Evolutionary conservation across 2,113 vertebrate genomes (phyloP).

Genomic region (Neomonachus schauinslandi): DNA sequence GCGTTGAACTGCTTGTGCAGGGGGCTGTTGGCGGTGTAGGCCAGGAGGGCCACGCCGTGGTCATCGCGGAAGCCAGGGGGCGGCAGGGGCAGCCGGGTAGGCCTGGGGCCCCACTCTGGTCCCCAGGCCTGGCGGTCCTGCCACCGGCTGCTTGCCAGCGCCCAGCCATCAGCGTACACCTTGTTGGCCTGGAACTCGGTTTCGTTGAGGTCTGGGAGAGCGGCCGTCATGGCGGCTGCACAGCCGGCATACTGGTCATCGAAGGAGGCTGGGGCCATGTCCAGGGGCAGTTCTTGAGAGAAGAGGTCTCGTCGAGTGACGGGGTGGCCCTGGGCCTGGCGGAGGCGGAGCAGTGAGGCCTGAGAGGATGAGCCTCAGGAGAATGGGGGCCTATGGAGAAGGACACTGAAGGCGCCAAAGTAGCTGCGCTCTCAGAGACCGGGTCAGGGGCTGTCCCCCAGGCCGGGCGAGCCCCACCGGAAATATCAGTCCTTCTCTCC

Average conservation of each 20-base stretch:
- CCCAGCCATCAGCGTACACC: conserved; percentile 73
- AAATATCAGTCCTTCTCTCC: neutral
- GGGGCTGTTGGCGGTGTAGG: conserved; percentile 83
- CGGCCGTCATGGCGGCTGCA: conserved; percentile 60
- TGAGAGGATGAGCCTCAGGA: neutral
- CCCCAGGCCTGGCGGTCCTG: conserved; percentile 19
- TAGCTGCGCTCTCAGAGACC: neutral
- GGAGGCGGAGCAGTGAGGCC: neutral
- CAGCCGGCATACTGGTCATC: conserved; percentile 86
- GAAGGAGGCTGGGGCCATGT: conserved; percentile 79
- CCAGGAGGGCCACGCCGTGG: conserved; percentile 80
- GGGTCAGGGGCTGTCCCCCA: neutral
- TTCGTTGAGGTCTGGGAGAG: conserved; percentile 78
- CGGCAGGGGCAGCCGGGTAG: accelerated
- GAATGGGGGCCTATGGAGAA: neutral
- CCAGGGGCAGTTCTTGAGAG: conserved; percentile 61
- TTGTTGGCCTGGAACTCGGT: conserved; percentile 77
- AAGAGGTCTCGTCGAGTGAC: neutral
- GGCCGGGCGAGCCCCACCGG: neutral
- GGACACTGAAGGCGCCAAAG: neutral
- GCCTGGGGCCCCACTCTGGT: neutral
- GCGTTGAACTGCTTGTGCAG: conserved; percentile 80
- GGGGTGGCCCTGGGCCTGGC: conserved; percentile 50
- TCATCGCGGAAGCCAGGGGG: conserved; percentile 34
- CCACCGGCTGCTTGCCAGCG: conserved; percentile 66